Evolutionary conservation across 2,113 vertebrate genomes (phyloP), one percentile per base, ranked within the genome.

Genomic region (Promerops cafer): DNA sequence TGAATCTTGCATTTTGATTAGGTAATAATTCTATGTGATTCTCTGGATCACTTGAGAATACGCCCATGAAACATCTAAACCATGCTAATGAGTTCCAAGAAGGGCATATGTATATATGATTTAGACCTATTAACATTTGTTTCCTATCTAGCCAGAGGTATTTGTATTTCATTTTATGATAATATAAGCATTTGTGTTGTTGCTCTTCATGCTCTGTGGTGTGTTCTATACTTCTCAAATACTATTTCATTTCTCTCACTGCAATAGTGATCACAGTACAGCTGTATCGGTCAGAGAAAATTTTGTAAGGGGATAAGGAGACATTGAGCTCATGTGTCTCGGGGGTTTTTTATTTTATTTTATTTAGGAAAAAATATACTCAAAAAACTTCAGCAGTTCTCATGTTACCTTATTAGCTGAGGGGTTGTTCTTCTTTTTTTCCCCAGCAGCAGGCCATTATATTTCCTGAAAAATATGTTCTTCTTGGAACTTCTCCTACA

Each of bases 1-100:
- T 97, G 92, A 83, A 93, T 97, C 94, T 97, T 97, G 53, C 78
- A 97, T 95, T 95, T 97, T 97, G 66, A 97, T 97, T 94, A 97
- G 76, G 86, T 93, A 78, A 92, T 95, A 94, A 74, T 95, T 96
- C 72, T 94, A 26, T 88, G 69, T 90, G 72, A 93, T 92, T 96
- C 88, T 97, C 83, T 97, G 91, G 74, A 96, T 97, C 96, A 96
- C 97, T 97, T 96, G 72, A 96, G 88, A 91, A 96, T 90, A 93
- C 2, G 1, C 76, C 68, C 72, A 89, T 61, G 75, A 84, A 97
- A 96, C 33, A 88, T 75, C 47, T 81, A 94, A 91, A 84, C 66
- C 39, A 93, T 79, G 59, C 12, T 71, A 72, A 94, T 87, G 71
- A 97, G 76, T 71, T 33, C 39, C 33, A 87, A 74, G 89, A 94